Evolutionary conservation across 2,888 invertebrate species (phyloP).

Genomic region (Alsophila aescularia): DNA sequence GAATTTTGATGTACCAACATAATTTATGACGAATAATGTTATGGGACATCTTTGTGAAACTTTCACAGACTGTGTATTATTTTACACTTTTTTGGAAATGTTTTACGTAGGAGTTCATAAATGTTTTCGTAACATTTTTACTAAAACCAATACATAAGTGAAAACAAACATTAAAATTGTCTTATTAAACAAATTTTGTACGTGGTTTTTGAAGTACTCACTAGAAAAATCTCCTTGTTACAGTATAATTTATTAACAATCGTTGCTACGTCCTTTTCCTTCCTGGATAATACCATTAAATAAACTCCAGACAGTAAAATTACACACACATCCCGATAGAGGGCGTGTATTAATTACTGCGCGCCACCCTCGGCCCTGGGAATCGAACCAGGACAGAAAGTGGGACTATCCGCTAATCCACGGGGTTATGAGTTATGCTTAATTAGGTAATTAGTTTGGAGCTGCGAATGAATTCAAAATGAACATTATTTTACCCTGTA

Average conservation of each 20-base stretch:
- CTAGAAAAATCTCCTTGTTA: too few species aligned
- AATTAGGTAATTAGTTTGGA: constrained; percentile 34
- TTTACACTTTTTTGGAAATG: too few species aligned
- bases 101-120: too few species aligned
- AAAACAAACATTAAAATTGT: too few species aligned
- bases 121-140: too few species aligned
- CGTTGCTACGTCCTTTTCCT: background rate
- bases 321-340: constrained; percentile 35
- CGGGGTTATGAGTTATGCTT: constrained; percentile 30
- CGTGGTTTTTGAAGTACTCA: too few species aligned
- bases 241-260: too few species aligned
- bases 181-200: too few species aligned
- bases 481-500: background rate
- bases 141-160: too few species aligned
- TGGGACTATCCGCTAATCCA: constrained; percentile 24
- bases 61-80: too few species aligned
- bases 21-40: too few species aligned
- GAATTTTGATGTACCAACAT: background rate
- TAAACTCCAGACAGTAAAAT: constrained; percentile 30
- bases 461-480: background rate
- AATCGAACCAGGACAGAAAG: constrained; percentile 19
- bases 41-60: background rate
- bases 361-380: constrained; percentile 33
- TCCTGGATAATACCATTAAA: constrained; percentile 10
- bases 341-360: constrained; percentile 44